Conservation (phyloP, 1,140 invertebrate species). For the Chrysopa pallens region DNA sequence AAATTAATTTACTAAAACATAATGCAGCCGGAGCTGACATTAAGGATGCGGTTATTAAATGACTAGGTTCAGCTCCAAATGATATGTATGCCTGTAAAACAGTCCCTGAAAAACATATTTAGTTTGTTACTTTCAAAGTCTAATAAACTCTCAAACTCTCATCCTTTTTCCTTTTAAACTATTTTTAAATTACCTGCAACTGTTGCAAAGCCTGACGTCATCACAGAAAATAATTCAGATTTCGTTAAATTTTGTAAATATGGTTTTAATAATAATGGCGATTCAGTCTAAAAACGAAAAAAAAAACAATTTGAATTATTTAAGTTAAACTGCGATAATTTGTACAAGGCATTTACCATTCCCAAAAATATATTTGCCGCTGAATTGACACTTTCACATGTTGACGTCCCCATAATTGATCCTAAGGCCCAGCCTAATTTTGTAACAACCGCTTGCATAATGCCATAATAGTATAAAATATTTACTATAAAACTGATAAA, state of each 20-base stretch:
- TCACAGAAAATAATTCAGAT: conserved; percentile 83
- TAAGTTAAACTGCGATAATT: no score
- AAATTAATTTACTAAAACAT: conserved; percentile 74
- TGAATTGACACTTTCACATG: conserved; percentile 81
- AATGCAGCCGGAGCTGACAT: conserved; percentile 91
- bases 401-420: conserved; percentile 60
- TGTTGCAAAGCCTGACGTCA: conserved; percentile 87
- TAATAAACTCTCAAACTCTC: background rate
- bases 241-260: conserved; percentile 67
- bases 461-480: conserved; percentile 72
- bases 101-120: conserved; percentile 35
- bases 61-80: conserved; percentile 68
- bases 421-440: conserved; percentile 65
- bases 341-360: conserved; percentile 38
- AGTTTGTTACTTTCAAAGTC: background rate
- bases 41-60: conserved; percentile 76
- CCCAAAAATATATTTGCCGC: conserved; percentile 82
- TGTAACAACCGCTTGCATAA: conserved; percentile 73
- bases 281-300: conserved; percentile 54
- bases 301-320: conserved; percentile 3
- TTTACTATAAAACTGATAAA: conserved; percentile 81
- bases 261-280: conserved; percentile 71
- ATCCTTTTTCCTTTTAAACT: no score
- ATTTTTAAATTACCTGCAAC: conserved; percentile 51
- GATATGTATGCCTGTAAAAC: conserved; percentile 82